Evolutionary conservation across 2,888 invertebrate genomes (phyloP).

Genomic region (Ectemnius lituratus): DNA sequence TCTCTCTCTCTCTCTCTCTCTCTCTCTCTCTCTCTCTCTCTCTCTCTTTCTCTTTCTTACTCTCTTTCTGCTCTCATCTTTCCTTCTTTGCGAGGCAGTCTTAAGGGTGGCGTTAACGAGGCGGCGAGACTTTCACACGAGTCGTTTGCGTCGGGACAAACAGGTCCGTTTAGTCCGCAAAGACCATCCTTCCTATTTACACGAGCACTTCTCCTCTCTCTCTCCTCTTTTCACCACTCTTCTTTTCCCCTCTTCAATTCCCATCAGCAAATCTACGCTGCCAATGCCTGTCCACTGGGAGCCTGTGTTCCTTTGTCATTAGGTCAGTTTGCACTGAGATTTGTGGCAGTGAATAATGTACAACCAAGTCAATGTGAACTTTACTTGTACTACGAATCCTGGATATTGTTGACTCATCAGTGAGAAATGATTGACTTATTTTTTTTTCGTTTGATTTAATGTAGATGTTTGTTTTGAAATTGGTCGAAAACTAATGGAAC

Average conservation of each 20-base stretch:
- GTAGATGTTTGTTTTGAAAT: no score
- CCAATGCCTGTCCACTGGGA: neutral
- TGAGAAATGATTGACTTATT: no score
- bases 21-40: conserved; percentile 11
- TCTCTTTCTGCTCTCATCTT: conserved; percentile 28
- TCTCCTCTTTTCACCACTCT: no score
- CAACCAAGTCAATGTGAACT: no score
- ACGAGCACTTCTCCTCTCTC: conserved; percentile 12
- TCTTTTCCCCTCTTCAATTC: no score
- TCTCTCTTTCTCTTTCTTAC: conserved; percentile 19
- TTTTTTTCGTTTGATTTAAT: no score
- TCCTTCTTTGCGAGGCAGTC: conserved; percentile 33
- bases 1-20: no score
- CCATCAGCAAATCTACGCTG: no score
- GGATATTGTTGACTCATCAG: no score
- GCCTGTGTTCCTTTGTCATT: neutral
- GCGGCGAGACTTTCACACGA: conserved; percentile 69
- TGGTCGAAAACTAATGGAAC: no score
- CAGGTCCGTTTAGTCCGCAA: conserved; percentile 48
- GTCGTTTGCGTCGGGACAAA: conserved; percentile 56
- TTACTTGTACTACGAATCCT: no score
- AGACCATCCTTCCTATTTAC: conserved; percentile 50
- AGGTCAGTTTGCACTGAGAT: conserved; percentile 3
- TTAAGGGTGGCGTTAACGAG: conserved; percentile 67
- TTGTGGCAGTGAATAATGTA: neutral